Base-by-base conservation (phyloP, 92 coral and sea anemone species). In the Actinernus sp. region DNA sequence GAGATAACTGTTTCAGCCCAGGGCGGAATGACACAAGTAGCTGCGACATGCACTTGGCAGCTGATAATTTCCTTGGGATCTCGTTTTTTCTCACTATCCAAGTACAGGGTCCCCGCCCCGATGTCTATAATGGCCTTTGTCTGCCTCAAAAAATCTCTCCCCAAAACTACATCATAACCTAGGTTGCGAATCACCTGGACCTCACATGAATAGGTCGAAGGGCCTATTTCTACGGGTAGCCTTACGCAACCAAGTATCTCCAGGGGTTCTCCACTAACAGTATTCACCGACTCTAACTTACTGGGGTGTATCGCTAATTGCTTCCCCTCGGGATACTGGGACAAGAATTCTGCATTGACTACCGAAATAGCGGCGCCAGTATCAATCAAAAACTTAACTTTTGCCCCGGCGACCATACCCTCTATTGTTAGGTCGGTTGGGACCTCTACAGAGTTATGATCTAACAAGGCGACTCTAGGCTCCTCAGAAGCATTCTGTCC, bases 251-350 rank as follows among this genome's bases (percentile, higher is more conserved):
- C 83, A 9, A 16, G n/a, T 1, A 63, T 59, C 6, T 64, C 25
- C 13, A 84, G 31, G n/a, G 57, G 21, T 20, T 78, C 70, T 0
- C 91, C 86, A 46, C 74, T 84, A 9, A 84, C 86, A 2, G 86
- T 68, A 9, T 65, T 31, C 4, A 84, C 34, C 2, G 40, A 13
- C 0, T 44, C 73, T 1, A 49, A 12, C 2, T 28, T 2, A 5
- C 50, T 23, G 1, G 83, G 37, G 0, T 30, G 5, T 0, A 59
- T 22, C 4, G 50, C 54, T 1, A 50, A 55, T 14, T 63, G 50
- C 17, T 71, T 61, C 0, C 49, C 13, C 0, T 46, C 47, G 0
- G 74, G 61, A 12, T 52, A 4, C 7, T 2, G 27, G 1, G 52
- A 1, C 29, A 55, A 58, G 19, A 66, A 16, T 2, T 13, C 26